A percentile compares a stretch with the other conserved stretches of the same genome.
phyloP scores from a whole-genome alignment of 2,888 invertebrate species.

The Nephrotoma appendiculata region DNA sequence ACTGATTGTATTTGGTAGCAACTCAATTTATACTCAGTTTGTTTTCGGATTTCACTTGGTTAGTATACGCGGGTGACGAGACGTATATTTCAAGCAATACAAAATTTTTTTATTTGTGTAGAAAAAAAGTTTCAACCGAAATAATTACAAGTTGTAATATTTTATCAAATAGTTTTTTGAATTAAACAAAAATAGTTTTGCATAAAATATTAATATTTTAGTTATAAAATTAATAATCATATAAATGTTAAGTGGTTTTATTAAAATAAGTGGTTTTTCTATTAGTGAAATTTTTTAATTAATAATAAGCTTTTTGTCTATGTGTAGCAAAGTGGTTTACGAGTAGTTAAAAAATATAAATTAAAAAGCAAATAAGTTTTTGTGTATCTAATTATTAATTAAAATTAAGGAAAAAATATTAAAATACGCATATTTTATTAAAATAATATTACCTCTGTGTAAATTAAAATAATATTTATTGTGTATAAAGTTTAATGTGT shows the following conservation, averaged over 20 bases:
- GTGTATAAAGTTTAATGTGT: neutral
- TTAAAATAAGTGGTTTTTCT: neutral
- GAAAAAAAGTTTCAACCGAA: neutral
- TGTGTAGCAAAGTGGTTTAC: neutral
- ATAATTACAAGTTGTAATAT: neutral
- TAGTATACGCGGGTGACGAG: neutral
- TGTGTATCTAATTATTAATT: no score
- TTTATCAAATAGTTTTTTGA: neutral
- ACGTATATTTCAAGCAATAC: neutral
- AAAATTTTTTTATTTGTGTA: neutral
- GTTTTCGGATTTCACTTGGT: neutral
- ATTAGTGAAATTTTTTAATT: neutral
- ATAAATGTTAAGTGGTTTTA: neutral
- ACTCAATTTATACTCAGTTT: neutral
- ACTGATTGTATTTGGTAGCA: neutral
- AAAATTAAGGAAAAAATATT: no score
- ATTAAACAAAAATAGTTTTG: neutral
- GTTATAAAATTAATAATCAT: no score
- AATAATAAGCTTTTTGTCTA: neutral
- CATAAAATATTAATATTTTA: neutral
- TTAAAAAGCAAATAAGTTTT: no score
- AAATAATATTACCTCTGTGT: neutral
- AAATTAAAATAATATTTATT: neutral
- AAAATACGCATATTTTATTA: neutral
- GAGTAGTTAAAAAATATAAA: neutral